Evolutionary conservation across 2,113 vertebrate species (phyloP), one percentile per base, ranked within the genome.

Genomic region (Pteruthius melanotis): DNA sequence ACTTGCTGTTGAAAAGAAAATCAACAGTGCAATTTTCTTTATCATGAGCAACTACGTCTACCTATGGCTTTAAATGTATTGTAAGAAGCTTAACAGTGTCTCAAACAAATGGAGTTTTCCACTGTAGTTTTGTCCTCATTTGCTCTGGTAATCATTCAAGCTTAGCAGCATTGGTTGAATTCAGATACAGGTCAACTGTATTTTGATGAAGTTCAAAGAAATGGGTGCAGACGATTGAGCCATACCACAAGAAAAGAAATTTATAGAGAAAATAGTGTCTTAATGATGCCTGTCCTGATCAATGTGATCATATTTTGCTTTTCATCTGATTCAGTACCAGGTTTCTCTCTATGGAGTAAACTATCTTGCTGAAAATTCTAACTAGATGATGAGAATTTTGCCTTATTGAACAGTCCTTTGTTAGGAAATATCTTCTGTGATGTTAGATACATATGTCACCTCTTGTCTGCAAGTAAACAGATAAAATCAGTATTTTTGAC

Each of bases 1-100:
- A 71, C 75, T 93, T 87, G 11, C 78, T 83, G 30, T 57, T 94
- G 90, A 92, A 95, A 94, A 80, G 84, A 80, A 95, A 93, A 91
- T 82, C 83, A 97, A 82, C 68, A 87, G 47, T 82, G 70, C 42
- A 35, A 84, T 87, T 95, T 93, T 87, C 72, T 90, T 84, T 89
- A 89, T 80, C 65, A 42, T 57, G 30, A 92, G 33, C 70, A 96
- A 82, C 76, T 77, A 47, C 44, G 89, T 72, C 63, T 93, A 89
- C 88, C 94, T 95, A 77, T 54, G 61, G 31, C 39, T 90, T 83
- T 70, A 33, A 87, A 74, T 80, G 47, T 49, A 35, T 63, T 87
- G 47, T 63, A 93, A 87, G 59, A 80, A 86, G 47, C 69, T 66
- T 72, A 77, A 53, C 24, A 83, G 83, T 60, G 37, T 79, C 42